A percentile compares a stretch with the other conserved stretches of the same genome.
These are phyloP conservation scores for Rhadinocentrus ornatus DNA, from an alignment of 2,797 vertebrate genomes.

Conservation along the genomic window DNA sequence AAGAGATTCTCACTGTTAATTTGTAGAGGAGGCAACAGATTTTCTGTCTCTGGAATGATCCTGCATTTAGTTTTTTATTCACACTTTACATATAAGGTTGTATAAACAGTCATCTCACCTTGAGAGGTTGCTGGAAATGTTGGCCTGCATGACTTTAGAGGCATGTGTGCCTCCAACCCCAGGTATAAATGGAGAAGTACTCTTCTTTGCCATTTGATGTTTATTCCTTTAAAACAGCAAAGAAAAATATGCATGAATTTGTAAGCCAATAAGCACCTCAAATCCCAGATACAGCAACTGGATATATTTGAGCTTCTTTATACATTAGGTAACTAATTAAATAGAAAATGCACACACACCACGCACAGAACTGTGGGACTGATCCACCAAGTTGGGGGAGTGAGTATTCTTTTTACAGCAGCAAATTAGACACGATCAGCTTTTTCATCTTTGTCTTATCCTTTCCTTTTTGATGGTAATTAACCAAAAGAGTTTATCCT, in stretches of 20 bases:
- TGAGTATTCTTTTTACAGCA: too few relatives aligned
- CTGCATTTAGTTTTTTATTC: not conserved
- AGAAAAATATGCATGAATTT: not conserved
- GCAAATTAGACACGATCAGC: too few relatives aligned
- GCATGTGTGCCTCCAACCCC: conserved; percentile 77
- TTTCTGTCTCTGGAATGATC: not conserved
- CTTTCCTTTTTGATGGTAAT: too few relatives aligned
- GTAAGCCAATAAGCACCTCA: not conserved
- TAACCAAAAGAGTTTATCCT: too few relatives aligned
- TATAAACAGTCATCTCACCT: conserved; percentile 48
- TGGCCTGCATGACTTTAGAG: conserved; percentile 70
- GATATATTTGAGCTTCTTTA: not conserved
- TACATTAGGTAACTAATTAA: not conserved
- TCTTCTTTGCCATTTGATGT: conserved; percentile 97
- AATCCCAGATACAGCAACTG: not conserved
- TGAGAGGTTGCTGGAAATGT: conserved; percentile 47
- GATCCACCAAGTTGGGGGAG: too few relatives aligned
- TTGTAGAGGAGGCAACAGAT: not conserved
- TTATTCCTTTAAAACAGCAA: conserved; percentile 73
- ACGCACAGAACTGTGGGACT: too few relatives aligned
- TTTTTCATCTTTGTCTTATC: too few relatives aligned
- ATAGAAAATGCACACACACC: not conserved
- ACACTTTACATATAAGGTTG: not conserved
- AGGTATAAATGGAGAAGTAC: conserved; percentile 88
- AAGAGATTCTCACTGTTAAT: not conserved